Base-by-base conservation (phyloP, 2,888 invertebrate species). In the Heterodera filipjevi region DNA sequence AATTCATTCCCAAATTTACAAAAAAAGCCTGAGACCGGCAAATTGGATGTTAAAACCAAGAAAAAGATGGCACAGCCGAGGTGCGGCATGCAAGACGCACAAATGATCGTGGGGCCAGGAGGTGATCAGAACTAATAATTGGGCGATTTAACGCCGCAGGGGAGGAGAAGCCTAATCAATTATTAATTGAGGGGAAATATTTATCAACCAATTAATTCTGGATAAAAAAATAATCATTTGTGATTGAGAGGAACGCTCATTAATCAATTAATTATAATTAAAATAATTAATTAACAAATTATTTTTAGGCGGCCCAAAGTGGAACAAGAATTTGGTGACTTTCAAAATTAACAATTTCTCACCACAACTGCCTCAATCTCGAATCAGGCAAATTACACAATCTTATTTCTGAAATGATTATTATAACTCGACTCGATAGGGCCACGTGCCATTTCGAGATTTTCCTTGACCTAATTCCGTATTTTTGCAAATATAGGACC, bases 21-120 rank as follows among this genome's bases (percentile, higher is more conserved):
- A 2, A 83, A 84, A 6, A 78, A 87, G 12, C 77, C 80, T n/a
- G 83, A 81, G 39, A 88, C 88, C 1, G 88, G 88, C 33, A 82
- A 83, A 66, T 78, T 88, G 27, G 88, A 88, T 66, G 79, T 81
- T 1, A 79, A 80, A 53, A 88, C 88, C 5, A 85, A 85, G 73
- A 82, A 83, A 77, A 88, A 89, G 80, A 88, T 88, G 88, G 86
- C 88, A 0, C 80, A 85, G 71, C 84, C 87, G 0, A 79, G 88
- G 19, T 88, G 88, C 77, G 88, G 88, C 66, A 84, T 87, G 14
- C 82, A 84, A 3, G 88, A 88, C 78, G 87, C 86, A 1, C 83
- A 79, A 44, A 82, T 83, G 16, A 80, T 85, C 33, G 79, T 81
- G 27, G 59, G 64, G 1, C 68, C 68, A 30, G 71, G 84, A 77